These are phyloP conservation scores for Luehdorfia chinensis DNA, from an alignment of 1,140 invertebrate genomes.

Conservation along the genomic window DNA sequence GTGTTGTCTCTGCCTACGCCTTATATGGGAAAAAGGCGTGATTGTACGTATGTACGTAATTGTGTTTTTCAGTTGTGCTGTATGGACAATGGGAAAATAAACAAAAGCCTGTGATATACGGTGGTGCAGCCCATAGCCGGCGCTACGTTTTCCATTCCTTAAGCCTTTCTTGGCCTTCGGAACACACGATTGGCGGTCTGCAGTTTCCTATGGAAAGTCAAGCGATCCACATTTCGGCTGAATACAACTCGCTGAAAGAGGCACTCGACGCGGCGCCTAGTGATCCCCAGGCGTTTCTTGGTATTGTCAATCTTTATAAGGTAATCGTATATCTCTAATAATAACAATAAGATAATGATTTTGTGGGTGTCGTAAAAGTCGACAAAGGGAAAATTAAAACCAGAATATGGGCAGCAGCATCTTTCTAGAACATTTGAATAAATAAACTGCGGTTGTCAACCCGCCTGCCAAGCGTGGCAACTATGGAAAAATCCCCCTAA, in stretches of 20 bases:
- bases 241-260: slow-evolving; percentile 33
- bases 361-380: too few relatives aligned
- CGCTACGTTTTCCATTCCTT: slow-evolving; percentile 55
- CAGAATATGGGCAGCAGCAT: too few relatives aligned
- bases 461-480: too few relatives aligned
- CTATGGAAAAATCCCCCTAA: too few relatives aligned
- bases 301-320: slow-evolving; percentile 44
- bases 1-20: too few relatives aligned
- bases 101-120: slow-evolving; percentile 39
- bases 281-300: slow-evolving; percentile 43
- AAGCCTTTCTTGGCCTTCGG: slow-evolving; percentile 45
- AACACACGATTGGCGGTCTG: slow-evolving; percentile 42
- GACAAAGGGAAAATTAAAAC: too few relatives aligned
- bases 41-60: too few relatives aligned
- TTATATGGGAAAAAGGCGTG: too few relatives aligned
- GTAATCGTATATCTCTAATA: slow-evolving; percentile 23
- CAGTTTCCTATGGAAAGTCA: slow-evolving; percentile 51
- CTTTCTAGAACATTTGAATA: too few relatives aligned
- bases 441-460: too few relatives aligned
- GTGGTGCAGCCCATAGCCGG: slow-evolving; percentile 48
- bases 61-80: slow-evolving; percentile 43
- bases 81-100: slow-evolving; percentile 36
- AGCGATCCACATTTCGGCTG: slow-evolving; percentile 42
- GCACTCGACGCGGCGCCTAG: slow-evolving; percentile 33
- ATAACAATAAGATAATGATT: too few relatives aligned